A percentile compares a stretch with the other conserved stretches of the same genome.
Conservation (phyloP, 2,113 vertebrate species). For the Notiomystis cincta region DNA sequence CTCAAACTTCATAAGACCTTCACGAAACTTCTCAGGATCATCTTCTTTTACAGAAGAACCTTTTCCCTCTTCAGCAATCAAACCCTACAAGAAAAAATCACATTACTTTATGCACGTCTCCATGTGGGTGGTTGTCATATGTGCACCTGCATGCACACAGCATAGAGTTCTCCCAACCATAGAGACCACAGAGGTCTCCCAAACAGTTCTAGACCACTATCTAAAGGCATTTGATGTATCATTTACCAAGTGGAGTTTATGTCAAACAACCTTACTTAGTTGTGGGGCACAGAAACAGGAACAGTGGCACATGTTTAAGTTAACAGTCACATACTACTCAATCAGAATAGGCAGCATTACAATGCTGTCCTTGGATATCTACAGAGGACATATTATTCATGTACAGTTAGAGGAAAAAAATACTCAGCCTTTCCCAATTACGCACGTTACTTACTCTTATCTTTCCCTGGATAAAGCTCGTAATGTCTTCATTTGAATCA, state of each 20-base stretch:
- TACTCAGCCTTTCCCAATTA: not conserved
- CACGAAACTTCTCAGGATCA: constrained; percentile 93
- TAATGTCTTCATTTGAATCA: constrained; percentile 96
- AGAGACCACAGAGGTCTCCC: not conserved
- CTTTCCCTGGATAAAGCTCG: constrained; percentile 97
- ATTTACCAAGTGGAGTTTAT: not conserved
- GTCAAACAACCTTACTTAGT: not conserved
- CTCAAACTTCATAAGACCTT: constrained; percentile 91
- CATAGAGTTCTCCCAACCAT: not conserved
- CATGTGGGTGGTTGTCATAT: not conserved
- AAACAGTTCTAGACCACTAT: not conserved
- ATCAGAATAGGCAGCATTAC: not conserved
- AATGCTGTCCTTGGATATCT: not conserved
- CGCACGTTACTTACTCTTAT: constrained; percentile 83
- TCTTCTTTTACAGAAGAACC: constrained; percentile 85
- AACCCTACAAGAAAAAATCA: constrained; percentile 75
- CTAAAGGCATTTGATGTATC: not conserved
- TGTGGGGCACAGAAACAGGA: not conserved
- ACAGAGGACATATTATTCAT: not conserved
- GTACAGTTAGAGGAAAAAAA: not conserved
- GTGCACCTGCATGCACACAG: not conserved
- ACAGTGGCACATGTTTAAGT: not conserved
- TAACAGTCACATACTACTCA: not conserved
- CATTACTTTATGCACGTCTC: not conserved
- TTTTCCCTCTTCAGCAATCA: constrained; percentile 95